A percentile compares a stretch with the other conserved stretches of the same genome.
phyloP scores from a whole-genome alignment of 2,113 vertebrate genomes.

The Nanorana parkeri region DNA sequence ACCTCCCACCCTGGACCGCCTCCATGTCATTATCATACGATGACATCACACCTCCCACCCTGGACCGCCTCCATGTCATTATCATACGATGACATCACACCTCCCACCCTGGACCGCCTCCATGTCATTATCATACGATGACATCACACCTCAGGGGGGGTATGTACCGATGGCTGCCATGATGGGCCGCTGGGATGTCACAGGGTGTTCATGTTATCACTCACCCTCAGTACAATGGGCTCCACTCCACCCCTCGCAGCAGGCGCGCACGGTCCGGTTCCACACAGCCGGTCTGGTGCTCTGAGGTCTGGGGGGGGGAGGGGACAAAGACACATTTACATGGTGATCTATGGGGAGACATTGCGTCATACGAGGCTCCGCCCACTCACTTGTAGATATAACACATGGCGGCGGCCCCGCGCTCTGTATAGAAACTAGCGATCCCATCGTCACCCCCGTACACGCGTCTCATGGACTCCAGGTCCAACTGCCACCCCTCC shows the following conservation, averaged over 20 bases:
- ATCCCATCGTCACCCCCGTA: constrained; percentile 67
- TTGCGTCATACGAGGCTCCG: no score
- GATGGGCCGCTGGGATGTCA: no score
- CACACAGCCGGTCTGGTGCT: constrained; percentile 67
- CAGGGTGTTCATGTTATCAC: neutral
- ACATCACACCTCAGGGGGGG: no score
- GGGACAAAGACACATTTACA: neutral
- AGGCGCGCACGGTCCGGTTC: constrained; percentile 75
- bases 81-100: no score
- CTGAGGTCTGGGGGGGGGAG: constrained; percentile 71
- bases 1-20: no score
- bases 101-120: no score
- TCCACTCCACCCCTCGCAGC: constrained; percentile 87
- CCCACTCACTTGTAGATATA: constrained; percentile 84
- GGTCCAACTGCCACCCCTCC: constrained; percentile 82
- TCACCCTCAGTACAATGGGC: constrained; percentile 81
- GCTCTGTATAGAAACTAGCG: constrained; percentile 67
- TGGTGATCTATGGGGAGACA: neutral
- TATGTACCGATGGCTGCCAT: no score
- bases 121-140: no score
- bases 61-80: no score
- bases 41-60: no score
- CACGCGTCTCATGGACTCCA: constrained; percentile 68
- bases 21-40: no score
- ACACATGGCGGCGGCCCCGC: constrained; percentile 69